Percentiles rank a stretch among this genome's conserved stretches.
Conservation (phyloP, 1,140 invertebrate species). For the Papilio dardanus region DNA sequence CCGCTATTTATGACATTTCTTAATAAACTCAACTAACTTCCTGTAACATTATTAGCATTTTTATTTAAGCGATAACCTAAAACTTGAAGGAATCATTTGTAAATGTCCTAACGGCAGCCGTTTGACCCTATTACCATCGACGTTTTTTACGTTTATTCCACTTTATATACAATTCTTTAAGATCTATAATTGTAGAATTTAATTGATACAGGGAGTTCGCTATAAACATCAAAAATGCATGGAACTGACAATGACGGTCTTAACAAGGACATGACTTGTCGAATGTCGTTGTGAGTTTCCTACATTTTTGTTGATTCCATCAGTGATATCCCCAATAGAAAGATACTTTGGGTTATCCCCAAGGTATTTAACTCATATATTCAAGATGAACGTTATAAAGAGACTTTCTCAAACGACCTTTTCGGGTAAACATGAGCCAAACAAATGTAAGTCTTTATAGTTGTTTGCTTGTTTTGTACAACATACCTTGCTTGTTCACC, state of each 20-base stretch:
- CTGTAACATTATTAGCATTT: not conserved
- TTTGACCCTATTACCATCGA: not conserved
- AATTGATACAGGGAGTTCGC: no score
- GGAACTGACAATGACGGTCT: no score
- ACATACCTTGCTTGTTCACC: slow-evolving; percentile 45
- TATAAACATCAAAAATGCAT: no score
- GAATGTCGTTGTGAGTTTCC: no score
- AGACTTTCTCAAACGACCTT: slow-evolving; percentile 6
- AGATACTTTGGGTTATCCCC: not conserved
- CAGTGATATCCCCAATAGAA: not conserved
- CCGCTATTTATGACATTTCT: slow-evolving; percentile 10
- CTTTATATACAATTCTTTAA: not conserved
- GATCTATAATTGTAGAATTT: no score
- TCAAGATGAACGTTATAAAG: not conserved
- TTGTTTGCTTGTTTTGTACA: slow-evolving; percentile 54
- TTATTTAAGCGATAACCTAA: not conserved
- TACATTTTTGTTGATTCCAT: no score
- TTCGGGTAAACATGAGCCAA: not conserved
- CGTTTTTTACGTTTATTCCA: not conserved
- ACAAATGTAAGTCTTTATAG: slow-evolving; percentile 32
- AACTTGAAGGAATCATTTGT: not conserved
- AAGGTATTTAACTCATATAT: not conserved
- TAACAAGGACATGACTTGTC: no score
- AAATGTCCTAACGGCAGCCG: not conserved
- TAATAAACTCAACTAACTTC: not conserved